phyloP scores from a whole-genome alignment of 1,140 invertebrate genomes.

The Drosophila mauritiana region DNA sequence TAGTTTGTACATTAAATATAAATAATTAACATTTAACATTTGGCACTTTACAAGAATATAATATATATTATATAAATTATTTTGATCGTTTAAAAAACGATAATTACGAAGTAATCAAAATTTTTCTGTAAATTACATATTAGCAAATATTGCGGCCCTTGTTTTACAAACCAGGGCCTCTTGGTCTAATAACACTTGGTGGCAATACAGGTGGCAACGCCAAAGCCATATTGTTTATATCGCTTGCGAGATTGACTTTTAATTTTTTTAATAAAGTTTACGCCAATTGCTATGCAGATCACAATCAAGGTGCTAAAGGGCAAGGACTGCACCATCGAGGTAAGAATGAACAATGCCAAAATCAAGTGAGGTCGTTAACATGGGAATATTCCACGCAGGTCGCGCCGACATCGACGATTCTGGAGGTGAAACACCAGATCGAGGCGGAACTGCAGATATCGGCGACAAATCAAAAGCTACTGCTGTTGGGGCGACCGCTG shows the following conservation, averaged over 20 bases:
- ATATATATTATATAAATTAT: too few relatives aligned
- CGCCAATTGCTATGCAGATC: slow-evolving; percentile 83
- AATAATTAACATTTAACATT: not conserved
- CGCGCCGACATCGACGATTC: slow-evolving; percentile 80
- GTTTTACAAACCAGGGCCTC: not conserved
- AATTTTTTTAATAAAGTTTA: slow-evolving; percentile 4
- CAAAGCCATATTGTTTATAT: slow-evolving; percentile 47
- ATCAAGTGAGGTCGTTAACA: not conserved
- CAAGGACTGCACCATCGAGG: slow-evolving; percentile 85
- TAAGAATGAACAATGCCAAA: slow-evolving; percentile 35
- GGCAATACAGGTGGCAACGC: slow-evolving; percentile 39
- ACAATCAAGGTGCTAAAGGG: slow-evolving; percentile 86
- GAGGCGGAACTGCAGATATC: slow-evolving; percentile 85
- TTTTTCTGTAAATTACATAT: too few relatives aligned
- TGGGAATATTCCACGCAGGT: slow-evolving; percentile 47
- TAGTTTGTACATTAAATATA: not conserved
- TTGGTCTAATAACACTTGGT: not conserved
- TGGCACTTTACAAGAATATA: too few relatives aligned
- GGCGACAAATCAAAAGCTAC: slow-evolving; percentile 84
- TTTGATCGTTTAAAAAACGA: too few relatives aligned
- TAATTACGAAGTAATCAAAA: too few relatives aligned
- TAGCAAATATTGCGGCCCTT: not conserved
- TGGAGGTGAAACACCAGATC: slow-evolving; percentile 85
- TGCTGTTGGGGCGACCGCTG: slow-evolving; percentile 85
- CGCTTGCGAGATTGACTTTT: slow-evolving; percentile 30